Evolutionary conservation across 2,888 invertebrate species (phyloP).

Genomic region (Aporophyla lueneburgensis): DNA sequence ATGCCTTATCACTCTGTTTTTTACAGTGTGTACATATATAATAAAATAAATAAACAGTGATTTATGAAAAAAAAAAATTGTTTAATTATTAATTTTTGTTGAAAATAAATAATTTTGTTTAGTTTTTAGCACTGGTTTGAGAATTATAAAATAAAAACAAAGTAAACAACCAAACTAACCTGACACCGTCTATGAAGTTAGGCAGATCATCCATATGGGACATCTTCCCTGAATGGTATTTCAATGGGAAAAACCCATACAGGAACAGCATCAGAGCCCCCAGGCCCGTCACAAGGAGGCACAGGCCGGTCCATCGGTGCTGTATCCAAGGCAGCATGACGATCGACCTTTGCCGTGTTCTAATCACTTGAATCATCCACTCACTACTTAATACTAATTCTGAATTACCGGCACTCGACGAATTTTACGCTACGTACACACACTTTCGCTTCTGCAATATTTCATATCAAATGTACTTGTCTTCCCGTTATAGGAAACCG

Average conservation of each 20-base stretch:
- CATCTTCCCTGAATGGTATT: conserved; percentile 87
- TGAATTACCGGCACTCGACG: conserved; percentile 40
- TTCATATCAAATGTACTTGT: conserved; percentile 64
- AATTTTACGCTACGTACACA: conserved; percentile 51
- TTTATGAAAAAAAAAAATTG: neutral
- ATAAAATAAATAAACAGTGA: too few relatives aligned
- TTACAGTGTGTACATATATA: too few relatives aligned
- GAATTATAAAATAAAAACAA: neutral
- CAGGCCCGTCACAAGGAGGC: conserved; percentile 81
- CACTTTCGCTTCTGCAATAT: conserved; percentile 69
- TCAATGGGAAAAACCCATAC: conserved; percentile 92
- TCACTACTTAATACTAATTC: conserved; percentile 54
- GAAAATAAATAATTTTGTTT: neutral
- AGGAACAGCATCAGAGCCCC: conserved; percentile 88
- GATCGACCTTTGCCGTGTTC: conserved; percentile 52
- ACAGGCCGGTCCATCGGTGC: conserved; percentile 86
- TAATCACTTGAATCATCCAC: conserved; percentile 50
- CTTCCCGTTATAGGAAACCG: conserved; percentile 62
- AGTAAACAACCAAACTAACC: conserved; percentile 80
- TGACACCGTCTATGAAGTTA: conserved; percentile 87
- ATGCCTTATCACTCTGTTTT: too few relatives aligned
- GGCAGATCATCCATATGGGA: conserved; percentile 90
- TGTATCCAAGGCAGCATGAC: conserved; percentile 84
- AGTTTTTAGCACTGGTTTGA: neutral
- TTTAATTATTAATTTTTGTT: neutral